Percentiles rank a stretch among this genome's conserved stretches.
phyloP scores from a whole-genome alignment of 2,113 vertebrate species.

The Trematocara variabile region DNA sequence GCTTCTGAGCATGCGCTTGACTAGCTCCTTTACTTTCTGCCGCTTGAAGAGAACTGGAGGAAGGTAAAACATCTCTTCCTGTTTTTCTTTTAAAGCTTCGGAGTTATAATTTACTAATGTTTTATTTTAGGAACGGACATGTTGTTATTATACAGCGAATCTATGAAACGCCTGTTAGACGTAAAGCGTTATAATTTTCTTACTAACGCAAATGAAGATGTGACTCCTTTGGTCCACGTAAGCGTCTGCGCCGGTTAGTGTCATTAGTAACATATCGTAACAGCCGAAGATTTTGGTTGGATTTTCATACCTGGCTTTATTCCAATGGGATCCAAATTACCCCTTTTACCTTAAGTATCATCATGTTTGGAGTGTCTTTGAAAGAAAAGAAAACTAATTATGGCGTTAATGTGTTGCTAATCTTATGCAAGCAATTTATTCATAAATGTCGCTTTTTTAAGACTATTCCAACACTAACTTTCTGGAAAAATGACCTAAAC shows the following conservation, averaged over 20 bases:
- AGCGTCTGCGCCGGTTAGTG: not conserved
- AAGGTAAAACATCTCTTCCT: not conserved
- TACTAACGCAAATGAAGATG: not conserved
- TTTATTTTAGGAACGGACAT: not conserved
- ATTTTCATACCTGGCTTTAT: no score
- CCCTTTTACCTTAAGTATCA: no score
- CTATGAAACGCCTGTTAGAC: not conserved
- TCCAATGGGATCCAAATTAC: no score
- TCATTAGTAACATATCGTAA: not conserved
- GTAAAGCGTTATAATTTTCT: not conserved
- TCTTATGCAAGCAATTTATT: no score
- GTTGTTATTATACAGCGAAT: no score
- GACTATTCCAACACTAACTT: no score
- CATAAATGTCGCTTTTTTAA: no score
- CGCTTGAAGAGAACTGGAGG: not conserved
- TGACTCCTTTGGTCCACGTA: constrained; percentile 30
- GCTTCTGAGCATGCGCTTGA: constrained; percentile 6
- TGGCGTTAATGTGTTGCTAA: no score
- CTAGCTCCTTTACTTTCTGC: not conserved
- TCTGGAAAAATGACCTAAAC: no score
- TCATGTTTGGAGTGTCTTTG: no score
- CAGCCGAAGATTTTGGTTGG: no score
- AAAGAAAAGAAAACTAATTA: no score
- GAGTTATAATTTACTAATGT: not conserved
- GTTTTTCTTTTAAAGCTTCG: not conserved